Conservation (phyloP, 2,113 vertebrate genomes). For the Phalacrocorax aristotelis region DNA sequence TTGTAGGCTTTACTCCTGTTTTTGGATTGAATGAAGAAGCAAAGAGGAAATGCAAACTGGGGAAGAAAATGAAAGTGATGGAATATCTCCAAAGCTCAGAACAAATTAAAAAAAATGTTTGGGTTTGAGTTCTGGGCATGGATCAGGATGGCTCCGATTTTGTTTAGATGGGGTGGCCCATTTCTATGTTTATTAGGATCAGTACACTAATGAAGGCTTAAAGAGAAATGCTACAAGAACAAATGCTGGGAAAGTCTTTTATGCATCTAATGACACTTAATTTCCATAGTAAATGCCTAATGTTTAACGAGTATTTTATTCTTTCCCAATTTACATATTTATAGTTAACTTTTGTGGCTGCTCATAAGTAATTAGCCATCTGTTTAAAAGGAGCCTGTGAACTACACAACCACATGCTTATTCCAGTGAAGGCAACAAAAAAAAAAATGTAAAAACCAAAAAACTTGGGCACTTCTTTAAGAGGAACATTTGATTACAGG, state of each 20-base stretch:
- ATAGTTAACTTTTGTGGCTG: slow-evolving; percentile 65
- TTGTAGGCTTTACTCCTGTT: not conserved
- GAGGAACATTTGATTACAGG: not conserved
- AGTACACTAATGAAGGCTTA: slow-evolving; percentile 10
- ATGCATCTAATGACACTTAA: slow-evolving; percentile 60
- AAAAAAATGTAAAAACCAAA: not conserved
- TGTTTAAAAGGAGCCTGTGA: slow-evolving; percentile 40
- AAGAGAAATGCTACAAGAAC: not conserved
- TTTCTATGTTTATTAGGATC: not conserved
- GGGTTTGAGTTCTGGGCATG: not conserved
- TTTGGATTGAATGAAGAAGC: not conserved
- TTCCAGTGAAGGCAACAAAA: not conserved
- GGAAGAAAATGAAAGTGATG: not conserved
- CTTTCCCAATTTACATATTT: slow-evolving; percentile 62
- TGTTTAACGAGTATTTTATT: slow-evolving; percentile 63
- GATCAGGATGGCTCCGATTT: not conserved
- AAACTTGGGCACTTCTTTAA: not conserved
- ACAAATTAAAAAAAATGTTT: not conserved
- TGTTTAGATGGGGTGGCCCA: not conserved
- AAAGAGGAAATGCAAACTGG: not conserved
- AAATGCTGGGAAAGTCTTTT: slow-evolving; percentile 37
- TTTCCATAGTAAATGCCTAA: slow-evolving; percentile 68
- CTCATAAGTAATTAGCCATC: slow-evolving; percentile 41
- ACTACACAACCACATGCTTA: slow-evolving; percentile 8
- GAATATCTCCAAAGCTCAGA: not conserved